Evolutionary conservation across 2,797 vertebrate genomes (phyloP), one percentile per base, ranked within the genome.

Genomic region (Myiotriccus ornatus): DNA sequence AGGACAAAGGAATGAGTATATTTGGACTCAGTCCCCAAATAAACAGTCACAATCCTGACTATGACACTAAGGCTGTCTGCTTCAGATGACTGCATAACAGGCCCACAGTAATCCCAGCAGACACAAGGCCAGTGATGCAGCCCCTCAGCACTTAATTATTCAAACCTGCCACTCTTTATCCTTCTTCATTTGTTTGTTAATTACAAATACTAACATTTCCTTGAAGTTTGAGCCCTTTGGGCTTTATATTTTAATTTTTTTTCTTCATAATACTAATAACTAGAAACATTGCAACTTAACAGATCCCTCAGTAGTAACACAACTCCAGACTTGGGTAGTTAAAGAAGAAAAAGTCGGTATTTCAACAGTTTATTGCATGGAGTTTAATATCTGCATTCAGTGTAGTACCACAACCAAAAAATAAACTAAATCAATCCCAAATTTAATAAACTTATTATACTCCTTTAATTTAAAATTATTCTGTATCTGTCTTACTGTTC

Each of bases 321-420:
- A 86, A 25, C 3, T 80, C 30, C 65, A 63, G 30, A 27, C 24
- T 44, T 6, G 25, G 20, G 14, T 1, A 59, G 14, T 14, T 24
- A 44, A 14, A 65, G 23, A 67, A 70, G 23, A 91, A 76, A 46
- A 77, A 59, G 22, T 3, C 32, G 76, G 3, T 55, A 88, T 74
- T 70, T 65, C 67, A 71, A n/a, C 9, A 64, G 9, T 52, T 85
- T 49, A 76, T 34, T 82, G 37, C 25, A 78, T 25, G 22, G n/a
- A 62, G 23, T 46, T 30, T 28, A 76, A 78, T 12, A 64, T 3
- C 13, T 0, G 0, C 35, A 44, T 28, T 59, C 1, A 0, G 17
- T 7, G 14, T 10, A 83, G 47, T n/a, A 87, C 57, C 17, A n/a
- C 13, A 70, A 50, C 3, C 30, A 77, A 39, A 55, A 64, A 79